These are phyloP conservation scores for Maccullochella peelii DNA, from an alignment of 2,113 vertebrate species.

Conservation along the genomic window DNA sequence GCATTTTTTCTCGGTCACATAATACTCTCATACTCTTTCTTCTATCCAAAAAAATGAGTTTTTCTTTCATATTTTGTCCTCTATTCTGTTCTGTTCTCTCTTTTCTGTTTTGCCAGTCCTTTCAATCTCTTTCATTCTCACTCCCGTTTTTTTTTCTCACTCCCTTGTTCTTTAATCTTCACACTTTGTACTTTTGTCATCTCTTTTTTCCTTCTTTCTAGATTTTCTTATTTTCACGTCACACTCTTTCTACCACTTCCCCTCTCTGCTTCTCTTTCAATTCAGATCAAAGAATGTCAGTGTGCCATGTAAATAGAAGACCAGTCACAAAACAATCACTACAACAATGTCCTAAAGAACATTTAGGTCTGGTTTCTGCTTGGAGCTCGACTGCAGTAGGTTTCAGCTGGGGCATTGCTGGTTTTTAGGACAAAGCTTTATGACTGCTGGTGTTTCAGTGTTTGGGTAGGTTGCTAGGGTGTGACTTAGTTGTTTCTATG, in stretches of 20 bases:
- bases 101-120: background rate
- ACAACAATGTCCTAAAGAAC: background rate
- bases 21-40: background rate
- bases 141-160: background rate
- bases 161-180: slow-evolving; percentile 16
- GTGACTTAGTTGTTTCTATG: background rate
- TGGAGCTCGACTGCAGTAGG: background rate
- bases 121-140: background rate
- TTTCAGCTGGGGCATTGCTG: background rate
- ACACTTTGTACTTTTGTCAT: background rate
- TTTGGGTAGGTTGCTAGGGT: background rate
- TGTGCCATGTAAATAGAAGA: background rate
- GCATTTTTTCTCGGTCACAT: slow-evolving; percentile 6
- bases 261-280: background rate
- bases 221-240: slow-evolving; percentile 36
- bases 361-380: slow-evolving; percentile 3
- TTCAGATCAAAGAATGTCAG: slow-evolving; percentile 26
- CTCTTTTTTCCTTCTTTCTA: background rate
- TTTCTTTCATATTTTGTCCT: background rate
- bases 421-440: background rate
- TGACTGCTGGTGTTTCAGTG: background rate
- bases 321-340: no score
- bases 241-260: background rate
- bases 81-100: background rate
- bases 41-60: background rate